Evolutionary conservation across 2,113 vertebrate species (phyloP).

Genomic region (Hippocampus guttulatus): DNA sequence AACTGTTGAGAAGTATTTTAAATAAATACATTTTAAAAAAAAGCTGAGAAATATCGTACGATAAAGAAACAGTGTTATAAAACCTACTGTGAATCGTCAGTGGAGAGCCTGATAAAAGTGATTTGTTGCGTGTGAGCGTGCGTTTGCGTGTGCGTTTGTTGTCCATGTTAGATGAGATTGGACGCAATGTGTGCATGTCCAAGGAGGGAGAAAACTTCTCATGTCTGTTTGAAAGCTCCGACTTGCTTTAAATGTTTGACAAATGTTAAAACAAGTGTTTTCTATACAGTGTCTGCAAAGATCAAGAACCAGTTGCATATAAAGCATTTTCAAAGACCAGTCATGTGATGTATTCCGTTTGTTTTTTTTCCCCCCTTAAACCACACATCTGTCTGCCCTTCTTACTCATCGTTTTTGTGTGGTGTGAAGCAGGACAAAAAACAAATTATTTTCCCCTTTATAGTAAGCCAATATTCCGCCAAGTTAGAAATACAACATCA

Average conservation of each 20-base stretch:
- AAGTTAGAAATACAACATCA: constrained; percentile 36
- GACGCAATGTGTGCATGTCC: constrained; percentile 20
- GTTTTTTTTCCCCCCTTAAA: background rate
- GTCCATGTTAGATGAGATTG: constrained; percentile 31
- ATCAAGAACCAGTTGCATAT: constrained; percentile 74
- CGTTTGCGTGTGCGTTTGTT: constrained; percentile 30
- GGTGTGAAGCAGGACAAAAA: constrained; percentile 43
- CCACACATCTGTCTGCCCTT: constrained; percentile 4
- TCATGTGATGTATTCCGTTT: constrained; percentile 45
- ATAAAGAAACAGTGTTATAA: constrained; percentile 64
- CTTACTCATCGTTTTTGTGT: background rate
- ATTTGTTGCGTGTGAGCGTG: constrained; percentile 27
- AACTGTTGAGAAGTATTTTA: constrained; percentile 65
- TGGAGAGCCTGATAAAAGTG: constrained; percentile 47
- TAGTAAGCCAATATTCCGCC: constrained; percentile 34
- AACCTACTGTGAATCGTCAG: constrained; percentile 65
- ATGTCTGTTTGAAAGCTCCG: constrained; percentile 68
- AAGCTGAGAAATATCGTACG: constrained; percentile 50
- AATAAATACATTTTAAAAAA: constrained; percentile 46
- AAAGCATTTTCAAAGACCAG: constrained; percentile 76
- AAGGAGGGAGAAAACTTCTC: constrained; percentile 52
- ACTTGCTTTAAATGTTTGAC: constrained; percentile 68
- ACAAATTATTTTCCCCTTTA: constrained; percentile 40
- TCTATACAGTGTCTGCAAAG: constrained; percentile 78
- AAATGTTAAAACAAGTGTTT: constrained; percentile 72